A percentile compares a stretch with the other conserved stretches of the same genome.
phyloP scores from a whole-genome alignment of 2,113 vertebrate genomes.

The Oriolus oriolus region DNA sequence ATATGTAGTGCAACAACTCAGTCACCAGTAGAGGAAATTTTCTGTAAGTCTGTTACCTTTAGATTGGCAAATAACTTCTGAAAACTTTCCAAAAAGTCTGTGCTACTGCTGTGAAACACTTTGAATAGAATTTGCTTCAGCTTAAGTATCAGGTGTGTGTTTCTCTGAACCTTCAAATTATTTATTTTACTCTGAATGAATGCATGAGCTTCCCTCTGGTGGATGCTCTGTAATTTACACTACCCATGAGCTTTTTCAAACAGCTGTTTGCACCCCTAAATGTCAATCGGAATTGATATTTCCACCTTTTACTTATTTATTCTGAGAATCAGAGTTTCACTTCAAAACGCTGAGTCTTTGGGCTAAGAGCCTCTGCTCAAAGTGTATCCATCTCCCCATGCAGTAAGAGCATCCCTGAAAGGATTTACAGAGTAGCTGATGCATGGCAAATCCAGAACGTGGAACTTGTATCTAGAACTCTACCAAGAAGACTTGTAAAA shows the following conservation, averaged over 20 bases:
- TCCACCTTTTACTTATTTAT: not conserved
- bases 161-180: not conserved
- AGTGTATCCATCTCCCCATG: not conserved
- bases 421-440: not conserved
- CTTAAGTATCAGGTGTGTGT: not conserved
- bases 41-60: not conserved
- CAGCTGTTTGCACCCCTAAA: not conserved
- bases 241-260: not conserved
- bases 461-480: not conserved
- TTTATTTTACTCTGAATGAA: not conserved
- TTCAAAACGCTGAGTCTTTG: not conserved
- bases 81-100: not conserved
- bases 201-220: not conserved
- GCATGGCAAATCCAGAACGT: fast-evolving
- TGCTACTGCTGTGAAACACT: not conserved
- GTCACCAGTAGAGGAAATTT: not conserved
- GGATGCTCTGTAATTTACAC: not conserved
- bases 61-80: not conserved
- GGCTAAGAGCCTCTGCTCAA: not conserved
- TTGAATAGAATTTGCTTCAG: not conserved
- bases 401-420: not conserved
- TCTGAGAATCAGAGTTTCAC: not conserved
- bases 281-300: not conserved
- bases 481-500: not conserved
- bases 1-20: not conserved